Conservation (phyloP, 2,888 invertebrate species). For the Nudaria mundana region DNA sequence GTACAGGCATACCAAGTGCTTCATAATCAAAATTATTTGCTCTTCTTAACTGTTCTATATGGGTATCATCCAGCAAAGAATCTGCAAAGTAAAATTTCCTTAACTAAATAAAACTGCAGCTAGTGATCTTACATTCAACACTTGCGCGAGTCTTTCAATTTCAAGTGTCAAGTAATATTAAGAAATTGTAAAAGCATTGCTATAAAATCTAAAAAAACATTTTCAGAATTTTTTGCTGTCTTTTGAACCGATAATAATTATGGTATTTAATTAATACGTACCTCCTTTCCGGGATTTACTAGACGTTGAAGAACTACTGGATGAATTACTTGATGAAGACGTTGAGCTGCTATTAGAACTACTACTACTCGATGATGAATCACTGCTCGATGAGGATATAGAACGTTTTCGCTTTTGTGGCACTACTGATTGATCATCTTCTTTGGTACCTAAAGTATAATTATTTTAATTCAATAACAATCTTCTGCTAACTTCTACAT, state of each 20-base stretch:
- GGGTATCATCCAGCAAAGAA: conserved; percentile 7
- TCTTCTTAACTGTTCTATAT: conserved; percentile 4
- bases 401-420: conserved; percentile 5
- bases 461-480: too few relatives aligned
- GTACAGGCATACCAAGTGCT: conserved; percentile 7
- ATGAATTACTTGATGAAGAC: conserved; percentile 9
- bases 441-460: neutral
- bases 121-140: too few relatives aligned
- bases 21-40: conserved; percentile 9
- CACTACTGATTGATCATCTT: conserved; percentile 4
- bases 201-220: neutral
- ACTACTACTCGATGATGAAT: conserved; percentile 8
- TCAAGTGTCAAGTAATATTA: neutral
- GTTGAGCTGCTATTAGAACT: conserved; percentile 3
- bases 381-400: conserved; percentile 8
- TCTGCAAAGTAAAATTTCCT: conserved; percentile 5
- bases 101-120: conserved; percentile 5
- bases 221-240: too few relatives aligned
- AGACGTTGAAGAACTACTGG: too few relatives aligned
- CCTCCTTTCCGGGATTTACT: too few relatives aligned
- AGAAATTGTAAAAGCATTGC: neutral
- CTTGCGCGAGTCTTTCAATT: too few relatives aligned
- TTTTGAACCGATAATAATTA: too few relatives aligned
- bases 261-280: too few relatives aligned
- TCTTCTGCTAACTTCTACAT: too few relatives aligned